Evolutionary conservation across 2,113 vertebrate genomes (phyloP).

Genomic region (Gallinago paraguaiae): DNA sequence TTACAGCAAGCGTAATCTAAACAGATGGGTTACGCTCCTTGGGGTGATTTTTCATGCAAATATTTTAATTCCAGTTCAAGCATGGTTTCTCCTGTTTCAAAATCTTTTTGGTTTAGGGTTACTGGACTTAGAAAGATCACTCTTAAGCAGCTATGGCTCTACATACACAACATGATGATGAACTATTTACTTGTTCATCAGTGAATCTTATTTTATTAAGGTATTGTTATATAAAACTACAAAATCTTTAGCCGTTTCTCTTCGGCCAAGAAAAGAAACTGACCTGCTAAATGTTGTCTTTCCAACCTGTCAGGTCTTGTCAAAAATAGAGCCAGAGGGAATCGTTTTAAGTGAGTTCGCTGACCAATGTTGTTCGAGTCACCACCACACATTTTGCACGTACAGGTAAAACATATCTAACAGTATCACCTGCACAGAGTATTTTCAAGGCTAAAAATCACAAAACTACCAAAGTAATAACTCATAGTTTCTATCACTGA

Average conservation of each 20-base stretch:
- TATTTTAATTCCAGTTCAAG: conserved; percentile 60
- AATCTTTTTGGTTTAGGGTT: conserved; percentile 39
- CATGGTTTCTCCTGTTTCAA: conserved; percentile 32
- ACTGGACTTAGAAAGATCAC: neutral
- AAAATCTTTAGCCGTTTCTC: neutral
- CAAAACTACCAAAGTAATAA: neutral
- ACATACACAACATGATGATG: neutral
- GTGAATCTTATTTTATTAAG: neutral
- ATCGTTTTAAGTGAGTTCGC: neutral
- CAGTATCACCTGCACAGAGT: neutral
- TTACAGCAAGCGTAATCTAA: conserved; percentile 1
- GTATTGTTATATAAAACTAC: neutral
- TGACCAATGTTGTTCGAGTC: neutral
- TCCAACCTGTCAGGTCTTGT: neutral
- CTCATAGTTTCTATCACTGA: neutral
- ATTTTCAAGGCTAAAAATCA: neutral
- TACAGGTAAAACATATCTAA: neutral
- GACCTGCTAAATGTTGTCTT: neutral
- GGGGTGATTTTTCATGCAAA: conserved; percentile 64
- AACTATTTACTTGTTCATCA: neutral
- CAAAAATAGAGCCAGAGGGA: neutral
- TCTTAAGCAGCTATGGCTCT: neutral
- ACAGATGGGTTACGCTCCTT: conserved; percentile 67
- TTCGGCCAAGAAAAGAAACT: neutral
- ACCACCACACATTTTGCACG: neutral